Conservation (phyloP, 2,888 invertebrate genomes). For the Parasteatoda lunata region DNA sequence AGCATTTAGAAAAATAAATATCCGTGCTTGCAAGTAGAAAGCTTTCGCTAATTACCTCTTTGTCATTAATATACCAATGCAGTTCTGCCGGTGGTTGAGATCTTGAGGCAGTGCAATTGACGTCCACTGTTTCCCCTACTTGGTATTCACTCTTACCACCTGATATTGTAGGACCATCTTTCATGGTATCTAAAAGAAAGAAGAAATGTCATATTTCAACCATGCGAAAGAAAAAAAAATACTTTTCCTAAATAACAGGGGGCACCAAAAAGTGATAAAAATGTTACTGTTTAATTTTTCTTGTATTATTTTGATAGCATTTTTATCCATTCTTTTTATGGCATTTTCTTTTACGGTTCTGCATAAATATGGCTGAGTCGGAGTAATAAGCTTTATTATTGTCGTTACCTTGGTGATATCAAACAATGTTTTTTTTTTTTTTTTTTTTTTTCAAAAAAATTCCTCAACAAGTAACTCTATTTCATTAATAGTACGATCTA, state of each 20-base stretch:
- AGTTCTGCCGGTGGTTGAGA: conserved; percentile 68
- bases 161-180: conserved; percentile 66
- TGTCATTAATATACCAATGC: conserved; percentile 69
- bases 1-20: not conserved
- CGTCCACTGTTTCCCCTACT: conserved; percentile 67
- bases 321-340: too few relatives aligned
- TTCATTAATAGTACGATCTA: too few relatives aligned
- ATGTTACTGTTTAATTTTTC: not conserved
- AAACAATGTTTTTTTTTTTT: too few relatives aligned
- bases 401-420: too few relatives aligned
- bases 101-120: conserved; percentile 67
- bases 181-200: conserved; percentile 33
- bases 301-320: too few relatives aligned
- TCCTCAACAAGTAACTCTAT: too few relatives aligned
- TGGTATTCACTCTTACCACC: conserved; percentile 66
- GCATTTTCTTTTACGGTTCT: too few relatives aligned
- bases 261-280: not conserved
- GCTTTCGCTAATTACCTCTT: conserved; percentile 43
- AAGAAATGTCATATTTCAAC: not conserved
- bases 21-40: not conserved
- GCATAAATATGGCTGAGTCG: too few relatives aligned
- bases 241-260: not conserved
- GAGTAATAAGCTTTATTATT: too few relatives aligned
- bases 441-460: too few relatives aligned
- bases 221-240: not conserved